Conservation (phyloP, 1,140 invertebrate genomes). For the Drosophila ficusphila region DNA sequence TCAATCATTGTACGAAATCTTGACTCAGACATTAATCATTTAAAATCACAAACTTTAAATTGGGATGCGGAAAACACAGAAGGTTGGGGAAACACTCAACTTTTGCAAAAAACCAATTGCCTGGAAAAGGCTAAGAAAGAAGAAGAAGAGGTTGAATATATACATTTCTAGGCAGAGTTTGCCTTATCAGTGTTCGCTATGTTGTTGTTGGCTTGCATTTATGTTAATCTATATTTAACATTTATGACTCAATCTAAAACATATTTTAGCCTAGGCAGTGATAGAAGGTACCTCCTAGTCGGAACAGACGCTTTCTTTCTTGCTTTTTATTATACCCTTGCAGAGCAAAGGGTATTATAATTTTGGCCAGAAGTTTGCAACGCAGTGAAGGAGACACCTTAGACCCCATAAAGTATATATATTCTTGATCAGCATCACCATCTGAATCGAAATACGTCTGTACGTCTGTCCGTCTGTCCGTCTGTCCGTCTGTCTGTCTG, state of each 20-base stretch:
- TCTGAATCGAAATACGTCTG: no score
- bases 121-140: constrained; percentile 35
- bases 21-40: constrained; percentile 72
- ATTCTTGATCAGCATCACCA: no score
- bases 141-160: constrained; percentile 15
- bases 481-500: no score
- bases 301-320: constrained; percentile 7
- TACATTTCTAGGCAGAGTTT: constrained; percentile 23
- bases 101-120: constrained; percentile 63
- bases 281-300: constrained; percentile 1
- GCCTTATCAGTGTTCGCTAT: constrained; percentile 9
- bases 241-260: no score
- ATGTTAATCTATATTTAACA: constrained; percentile 12
- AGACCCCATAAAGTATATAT: no score
- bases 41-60: constrained; percentile 52
- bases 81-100: constrained; percentile 11
- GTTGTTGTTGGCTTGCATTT: no score
- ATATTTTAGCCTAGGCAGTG: no score
- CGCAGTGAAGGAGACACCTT: no score
- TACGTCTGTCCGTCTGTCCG: no score
- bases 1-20: constrained; percentile 74
- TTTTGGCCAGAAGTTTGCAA: no score
- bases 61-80: constrained; percentile 5
- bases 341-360: no score
- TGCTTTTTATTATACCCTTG: constrained; percentile 24